These are phyloP conservation scores for Netelia inedita DNA, from an alignment of 2,888 invertebrate genomes.

Conservation along the genomic window DNA sequence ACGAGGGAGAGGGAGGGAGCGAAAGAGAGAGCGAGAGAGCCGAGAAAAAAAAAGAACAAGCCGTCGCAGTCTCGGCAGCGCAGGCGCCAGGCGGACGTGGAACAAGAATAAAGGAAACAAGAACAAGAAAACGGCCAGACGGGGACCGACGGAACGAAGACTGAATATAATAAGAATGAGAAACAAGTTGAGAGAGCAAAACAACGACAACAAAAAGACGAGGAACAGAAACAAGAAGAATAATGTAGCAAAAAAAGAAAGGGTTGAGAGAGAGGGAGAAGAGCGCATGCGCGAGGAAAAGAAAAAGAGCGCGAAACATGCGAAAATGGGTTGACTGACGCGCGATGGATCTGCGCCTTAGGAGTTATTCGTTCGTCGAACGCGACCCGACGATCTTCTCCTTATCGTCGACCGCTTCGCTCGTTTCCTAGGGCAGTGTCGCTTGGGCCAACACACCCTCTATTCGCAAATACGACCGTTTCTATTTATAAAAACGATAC, in stretches of 20 bases:
- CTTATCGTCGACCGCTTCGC: constrained; percentile 50
- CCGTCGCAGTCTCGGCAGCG: constrained; percentile 36
- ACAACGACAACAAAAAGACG: constrained; percentile 42
- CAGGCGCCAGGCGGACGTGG: constrained; percentile 68
- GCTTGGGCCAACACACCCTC: constrained; percentile 77
- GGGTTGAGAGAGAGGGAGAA: background rate
- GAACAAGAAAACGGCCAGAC: constrained; percentile 53
- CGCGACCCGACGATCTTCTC: constrained; percentile 23
- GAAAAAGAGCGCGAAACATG: constrained; percentile 31
- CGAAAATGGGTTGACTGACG: constrained; percentile 34
- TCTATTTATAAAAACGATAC: constrained; percentile 78
- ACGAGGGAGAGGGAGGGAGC: background rate
- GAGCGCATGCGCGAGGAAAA: constrained; percentile 29
- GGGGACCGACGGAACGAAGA: constrained; percentile 50
- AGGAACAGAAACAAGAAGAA: constrained; percentile 35
- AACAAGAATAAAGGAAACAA: constrained; percentile 71
- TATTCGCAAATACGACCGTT: constrained; percentile 80
- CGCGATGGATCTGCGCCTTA: constrained; percentile 15
- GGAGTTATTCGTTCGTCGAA: constrained; percentile 33
- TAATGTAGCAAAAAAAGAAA: background rate
- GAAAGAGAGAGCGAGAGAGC: background rate
- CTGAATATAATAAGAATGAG: constrained; percentile 43
- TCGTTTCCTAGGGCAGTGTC: constrained; percentile 51
- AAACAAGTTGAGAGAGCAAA: constrained; percentile 1
- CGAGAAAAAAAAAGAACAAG: constrained; percentile 32